Evolutionary conservation across 2,113 vertebrate genomes (phyloP).

Genomic region (Mirounga angustirostris): DNA sequence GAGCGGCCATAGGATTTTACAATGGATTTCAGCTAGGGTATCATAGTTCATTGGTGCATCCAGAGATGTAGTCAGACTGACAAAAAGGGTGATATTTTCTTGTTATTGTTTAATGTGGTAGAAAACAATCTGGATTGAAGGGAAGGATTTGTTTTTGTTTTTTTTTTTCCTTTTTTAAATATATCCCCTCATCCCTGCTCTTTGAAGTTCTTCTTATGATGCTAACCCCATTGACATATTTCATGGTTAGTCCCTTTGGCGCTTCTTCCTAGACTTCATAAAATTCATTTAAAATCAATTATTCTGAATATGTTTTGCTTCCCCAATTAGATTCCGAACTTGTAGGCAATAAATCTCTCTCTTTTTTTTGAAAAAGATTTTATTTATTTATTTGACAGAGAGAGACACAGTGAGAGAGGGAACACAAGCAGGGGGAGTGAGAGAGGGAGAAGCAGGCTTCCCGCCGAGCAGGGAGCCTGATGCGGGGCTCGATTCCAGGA

Average conservation of each 20-base stretch:
- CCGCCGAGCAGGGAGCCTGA: too few species aligned
- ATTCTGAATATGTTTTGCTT: neutral
- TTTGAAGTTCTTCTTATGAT: neutral
- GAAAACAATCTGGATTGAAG: neutral
- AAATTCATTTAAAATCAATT: neutral
- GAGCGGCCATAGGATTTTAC: neutral
- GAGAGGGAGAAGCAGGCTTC: too few species aligned
- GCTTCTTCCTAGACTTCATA: neutral
- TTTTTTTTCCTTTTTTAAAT: neutral
- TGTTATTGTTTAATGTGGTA: neutral
- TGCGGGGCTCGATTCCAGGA: too few species aligned
- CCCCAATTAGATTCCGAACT: neutral
- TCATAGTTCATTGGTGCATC: neutral
- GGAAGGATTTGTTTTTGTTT: neutral
- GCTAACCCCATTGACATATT: neutral
- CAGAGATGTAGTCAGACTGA: neutral
- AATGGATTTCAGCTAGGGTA: neutral
- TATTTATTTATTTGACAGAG: too few species aligned
- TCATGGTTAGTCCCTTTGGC: neutral
- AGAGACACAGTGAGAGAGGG: too few species aligned
- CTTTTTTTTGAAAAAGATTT: neutral
- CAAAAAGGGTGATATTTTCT: neutral
- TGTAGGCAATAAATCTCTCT: neutral
- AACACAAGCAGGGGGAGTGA: too few species aligned
- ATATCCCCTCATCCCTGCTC: neutral